Conservation (phyloP, 2,888 invertebrate species). For the Apeira syringaria region DNA sequence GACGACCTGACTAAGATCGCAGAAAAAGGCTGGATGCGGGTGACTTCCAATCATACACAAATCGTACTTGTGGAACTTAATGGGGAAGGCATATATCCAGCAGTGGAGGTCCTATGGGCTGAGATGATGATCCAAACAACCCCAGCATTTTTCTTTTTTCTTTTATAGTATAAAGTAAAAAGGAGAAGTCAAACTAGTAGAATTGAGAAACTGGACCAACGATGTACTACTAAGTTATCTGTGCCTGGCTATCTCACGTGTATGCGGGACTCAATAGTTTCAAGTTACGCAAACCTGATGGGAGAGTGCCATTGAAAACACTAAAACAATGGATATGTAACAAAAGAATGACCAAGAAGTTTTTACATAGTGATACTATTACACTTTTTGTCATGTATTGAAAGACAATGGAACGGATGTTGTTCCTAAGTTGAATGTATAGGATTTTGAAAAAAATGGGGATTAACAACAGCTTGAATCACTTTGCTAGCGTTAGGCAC, state of each 20-base stretch:
- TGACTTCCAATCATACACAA: too few relatives aligned
- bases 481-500: too few relatives aligned
- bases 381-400: slow-evolving; percentile 17
- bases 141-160: too few relatives aligned
- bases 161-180: too few relatives aligned
- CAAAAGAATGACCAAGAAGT: slow-evolving; percentile 27
- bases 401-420: slow-evolving; percentile 21
- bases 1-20: too few relatives aligned
- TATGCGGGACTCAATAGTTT: slow-evolving; percentile 15
- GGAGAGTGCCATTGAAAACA: slow-evolving; percentile 21
- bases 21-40: too few relatives aligned
- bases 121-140: too few relatives aligned
- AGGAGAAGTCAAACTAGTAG: background rate
- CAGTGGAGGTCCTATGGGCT: too few relatives aligned
- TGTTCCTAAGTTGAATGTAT: background rate
- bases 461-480: too few relatives aligned
- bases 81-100: too few relatives aligned
- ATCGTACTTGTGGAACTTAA: too few relatives aligned
- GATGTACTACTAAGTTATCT: background rate
- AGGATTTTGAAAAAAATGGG: background rate
- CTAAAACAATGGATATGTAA: slow-evolving; percentile 27
- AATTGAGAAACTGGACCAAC: background rate
- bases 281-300: slow-evolving; percentile 25
- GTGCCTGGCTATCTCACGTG: slow-evolving; percentile 9
- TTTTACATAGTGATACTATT: slow-evolving; percentile 17